Evolutionary conservation across 1,140 invertebrate genomes (phyloP).

Genomic region (Sogatella furcifera): DNA sequence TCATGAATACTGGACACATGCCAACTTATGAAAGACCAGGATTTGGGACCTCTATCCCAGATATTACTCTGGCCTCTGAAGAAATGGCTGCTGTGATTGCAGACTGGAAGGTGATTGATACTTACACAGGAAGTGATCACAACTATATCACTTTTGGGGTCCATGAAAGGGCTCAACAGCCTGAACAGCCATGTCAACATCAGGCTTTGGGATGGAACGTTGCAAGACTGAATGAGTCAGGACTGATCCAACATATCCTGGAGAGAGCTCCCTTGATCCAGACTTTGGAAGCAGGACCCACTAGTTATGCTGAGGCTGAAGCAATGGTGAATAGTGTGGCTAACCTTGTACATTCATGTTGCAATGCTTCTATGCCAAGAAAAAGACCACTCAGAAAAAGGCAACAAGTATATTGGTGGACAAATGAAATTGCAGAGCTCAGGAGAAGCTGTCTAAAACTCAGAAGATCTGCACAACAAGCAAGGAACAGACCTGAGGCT

Average conservation of each 20-base stretch:
- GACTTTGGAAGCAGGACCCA: neutral
- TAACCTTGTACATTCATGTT: neutral
- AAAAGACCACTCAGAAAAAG: neutral
- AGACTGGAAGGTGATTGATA: neutral
- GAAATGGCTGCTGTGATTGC: neutral
- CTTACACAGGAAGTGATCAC: neutral
- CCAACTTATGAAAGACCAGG: constrained; percentile 16
- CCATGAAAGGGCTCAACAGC: neutral
- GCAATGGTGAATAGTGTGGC: neutral
- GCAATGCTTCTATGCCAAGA: neutral
- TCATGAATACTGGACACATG: constrained; percentile 12
- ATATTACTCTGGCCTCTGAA: constrained; percentile 17
- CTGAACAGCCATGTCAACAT: neutral
- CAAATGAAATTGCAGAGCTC: neutral
- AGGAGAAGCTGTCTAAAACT: neutral
- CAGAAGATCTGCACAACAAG: neutral
- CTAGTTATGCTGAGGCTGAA: neutral
- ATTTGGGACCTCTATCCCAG: constrained; percentile 10
- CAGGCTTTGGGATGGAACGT: neutral
- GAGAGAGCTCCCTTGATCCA: neutral
- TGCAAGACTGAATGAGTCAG: neutral
- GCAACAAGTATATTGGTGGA: neutral
- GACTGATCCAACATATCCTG: neutral
- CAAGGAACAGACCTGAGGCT: neutral
- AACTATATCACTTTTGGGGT: neutral